Percentiles rank a stretch among this genome's conserved stretches.
Conservation (phyloP, 2,797 vertebrate species). For the Gorsachius magnificus region DNA sequence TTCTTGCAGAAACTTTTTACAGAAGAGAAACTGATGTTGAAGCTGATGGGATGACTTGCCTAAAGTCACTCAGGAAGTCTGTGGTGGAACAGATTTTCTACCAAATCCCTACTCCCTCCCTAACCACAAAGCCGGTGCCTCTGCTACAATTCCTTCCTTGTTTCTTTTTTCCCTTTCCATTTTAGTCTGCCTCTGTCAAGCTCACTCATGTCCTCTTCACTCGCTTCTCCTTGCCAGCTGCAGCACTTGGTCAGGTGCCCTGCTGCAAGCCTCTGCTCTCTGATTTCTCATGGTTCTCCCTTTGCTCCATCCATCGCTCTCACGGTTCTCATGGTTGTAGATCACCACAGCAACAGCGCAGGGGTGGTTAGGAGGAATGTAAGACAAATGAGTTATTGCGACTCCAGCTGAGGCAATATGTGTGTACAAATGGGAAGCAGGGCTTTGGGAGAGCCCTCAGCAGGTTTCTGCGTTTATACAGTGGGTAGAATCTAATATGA, state of each 20-base stretch:
- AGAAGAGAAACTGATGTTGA: not conserved
- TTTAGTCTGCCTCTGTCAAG: not conserved
- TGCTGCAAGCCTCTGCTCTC: not conserved
- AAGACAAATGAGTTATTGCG: not conserved
- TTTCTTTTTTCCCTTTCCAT: not conserved
- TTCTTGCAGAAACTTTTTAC: not conserved
- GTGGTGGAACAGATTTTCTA: not conserved
- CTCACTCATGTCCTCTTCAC: not conserved
- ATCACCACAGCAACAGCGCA: not conserved
- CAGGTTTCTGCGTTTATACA: not conserved
- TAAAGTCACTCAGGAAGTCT: not conserved
- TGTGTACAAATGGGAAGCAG: not conserved
- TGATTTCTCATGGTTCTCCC: not conserved
- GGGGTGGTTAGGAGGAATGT: not conserved
- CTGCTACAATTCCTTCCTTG: not conserved
- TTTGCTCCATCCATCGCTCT: not conserved
- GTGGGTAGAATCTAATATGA: not conserved
- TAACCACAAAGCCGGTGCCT: not conserved
- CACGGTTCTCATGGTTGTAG: accelerated
- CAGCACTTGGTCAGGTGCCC: not conserved
- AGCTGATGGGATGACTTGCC: not conserved
- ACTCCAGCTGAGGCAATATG: not conserved
- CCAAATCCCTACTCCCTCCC: not conserved
- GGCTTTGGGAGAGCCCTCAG: not conserved
- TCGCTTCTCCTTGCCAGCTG: not conserved